phyloP scores from a whole-genome alignment of 2,797 vertebrate species.

The Avahi laniger region DNA sequence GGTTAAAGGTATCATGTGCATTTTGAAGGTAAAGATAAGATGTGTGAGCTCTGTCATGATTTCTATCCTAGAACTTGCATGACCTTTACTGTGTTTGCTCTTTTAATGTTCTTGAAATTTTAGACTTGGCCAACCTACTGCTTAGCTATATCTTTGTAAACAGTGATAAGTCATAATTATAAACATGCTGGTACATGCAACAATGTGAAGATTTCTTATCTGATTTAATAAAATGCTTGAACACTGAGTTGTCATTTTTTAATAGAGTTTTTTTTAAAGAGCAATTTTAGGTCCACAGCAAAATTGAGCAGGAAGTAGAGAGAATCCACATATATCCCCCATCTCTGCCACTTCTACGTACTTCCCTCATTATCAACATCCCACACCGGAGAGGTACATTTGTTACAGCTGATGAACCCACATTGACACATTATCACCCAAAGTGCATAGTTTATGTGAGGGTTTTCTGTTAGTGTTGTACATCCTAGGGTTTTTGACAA shows the following conservation, averaged over 20 bases:
- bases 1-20: background rate
- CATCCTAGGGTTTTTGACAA: background rate
- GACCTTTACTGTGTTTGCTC: slow-evolving; percentile 56
- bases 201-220: slow-evolving; percentile 49
- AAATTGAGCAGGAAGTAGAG: background rate
- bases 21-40: slow-evolving; percentile 34
- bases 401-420: background rate
- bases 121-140: slow-evolving; percentile 3
- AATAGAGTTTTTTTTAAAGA: background rate
- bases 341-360: background rate
- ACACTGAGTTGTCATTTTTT: slow-evolving; percentile 29
- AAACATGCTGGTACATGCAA: slow-evolving; percentile 22
- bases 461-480: background rate
- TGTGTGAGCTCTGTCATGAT: slow-evolving; percentile 4
- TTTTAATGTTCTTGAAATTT: slow-evolving; percentile 52
- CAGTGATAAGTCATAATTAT: slow-evolving; percentile 34
- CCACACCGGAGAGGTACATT: background rate
- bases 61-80: slow-evolving; percentile 44
- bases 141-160: slow-evolving; percentile 37
- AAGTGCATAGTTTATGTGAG: background rate
- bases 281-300: background rate
- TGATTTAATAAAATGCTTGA: slow-evolving; percentile 76
- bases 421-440: background rate
- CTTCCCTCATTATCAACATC: background rate
- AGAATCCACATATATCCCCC: background rate